phyloP scores from a whole-genome alignment of 2,113 vertebrate genomes.

The Rhinolophus sinicus region DNA sequence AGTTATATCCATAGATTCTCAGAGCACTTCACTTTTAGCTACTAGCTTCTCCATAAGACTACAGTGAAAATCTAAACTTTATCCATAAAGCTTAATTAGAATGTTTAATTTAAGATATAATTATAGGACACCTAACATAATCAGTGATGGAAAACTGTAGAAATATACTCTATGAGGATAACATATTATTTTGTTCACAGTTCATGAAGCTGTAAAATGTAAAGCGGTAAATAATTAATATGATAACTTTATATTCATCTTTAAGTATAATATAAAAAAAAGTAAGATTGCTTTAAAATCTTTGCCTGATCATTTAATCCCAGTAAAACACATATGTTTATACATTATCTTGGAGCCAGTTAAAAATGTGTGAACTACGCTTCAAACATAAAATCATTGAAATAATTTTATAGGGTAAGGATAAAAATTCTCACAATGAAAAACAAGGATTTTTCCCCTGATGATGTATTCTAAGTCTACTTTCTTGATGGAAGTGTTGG shows the following conservation, averaged over 20 bases:
- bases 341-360: neutral
- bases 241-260: neutral
- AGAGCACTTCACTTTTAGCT: neutral
- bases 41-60: neutral
- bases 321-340: neutral
- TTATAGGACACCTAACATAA: neutral
- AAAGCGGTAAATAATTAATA: slow-evolving; percentile 10
- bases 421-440: neutral
- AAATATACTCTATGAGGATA: neutral
- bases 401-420: neutral
- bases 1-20: neutral
- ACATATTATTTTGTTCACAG: neutral
- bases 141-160: neutral
- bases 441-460: neutral
- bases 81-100: neutral
- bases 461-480: neutral
- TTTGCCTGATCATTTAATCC: neutral
- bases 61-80: neutral
- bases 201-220: neutral
- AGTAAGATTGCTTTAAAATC: neutral
- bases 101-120: neutral
- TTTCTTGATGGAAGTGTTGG: neutral
- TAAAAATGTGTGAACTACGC: neutral
- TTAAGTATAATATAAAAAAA: neutral
- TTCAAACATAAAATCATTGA: neutral